Evolutionary conservation across 2,888 invertebrate genomes (phyloP).

Genomic region (Diachrysia chrysitis): DNA sequence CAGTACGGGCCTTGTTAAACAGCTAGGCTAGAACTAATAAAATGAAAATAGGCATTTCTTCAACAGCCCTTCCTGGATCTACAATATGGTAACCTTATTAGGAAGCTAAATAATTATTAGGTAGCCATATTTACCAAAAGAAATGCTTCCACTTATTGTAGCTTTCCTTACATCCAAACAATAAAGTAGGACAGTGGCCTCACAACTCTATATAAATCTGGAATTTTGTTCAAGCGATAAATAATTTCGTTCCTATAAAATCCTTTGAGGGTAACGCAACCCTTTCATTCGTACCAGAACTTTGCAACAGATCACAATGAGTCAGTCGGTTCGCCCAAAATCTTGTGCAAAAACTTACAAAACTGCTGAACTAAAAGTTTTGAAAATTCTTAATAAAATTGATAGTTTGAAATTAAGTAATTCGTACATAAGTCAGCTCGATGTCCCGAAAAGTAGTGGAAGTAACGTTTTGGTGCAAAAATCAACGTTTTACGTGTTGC

Average conservation of each 20-base stretch:
- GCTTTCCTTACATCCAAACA: no score
- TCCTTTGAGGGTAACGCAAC: constrained; percentile 33
- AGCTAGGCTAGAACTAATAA: no score
- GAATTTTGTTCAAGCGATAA: constrained; percentile 59
- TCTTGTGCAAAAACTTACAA: constrained; percentile 77
- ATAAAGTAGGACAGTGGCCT: not conserved
- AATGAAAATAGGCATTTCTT: no score
- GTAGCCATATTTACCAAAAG: no score
- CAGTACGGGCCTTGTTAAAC: no score
- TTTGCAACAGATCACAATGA: constrained; percentile 65
- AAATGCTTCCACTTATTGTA: no score
- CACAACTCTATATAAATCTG: constrained; percentile 43
- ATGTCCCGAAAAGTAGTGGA: constrained; percentile 50
- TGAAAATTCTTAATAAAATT: constrained; percentile 79
- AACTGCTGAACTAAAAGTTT: constrained; percentile 76
- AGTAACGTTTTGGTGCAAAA: constrained; percentile 17
- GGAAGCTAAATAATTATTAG: no score
- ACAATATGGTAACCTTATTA: no score
- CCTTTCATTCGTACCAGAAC: constrained; percentile 61
- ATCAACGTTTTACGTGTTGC: constrained; percentile 28
- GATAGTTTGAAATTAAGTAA: constrained; percentile 71
- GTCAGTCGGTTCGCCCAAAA: constrained; percentile 62
- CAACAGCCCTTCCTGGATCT: no score
- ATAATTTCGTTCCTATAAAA: constrained; percentile 66
- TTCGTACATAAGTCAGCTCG: constrained; percentile 68